phyloP scores from a whole-genome alignment of 2,797 vertebrate species.

The Ataeniobius toweri region DNA sequence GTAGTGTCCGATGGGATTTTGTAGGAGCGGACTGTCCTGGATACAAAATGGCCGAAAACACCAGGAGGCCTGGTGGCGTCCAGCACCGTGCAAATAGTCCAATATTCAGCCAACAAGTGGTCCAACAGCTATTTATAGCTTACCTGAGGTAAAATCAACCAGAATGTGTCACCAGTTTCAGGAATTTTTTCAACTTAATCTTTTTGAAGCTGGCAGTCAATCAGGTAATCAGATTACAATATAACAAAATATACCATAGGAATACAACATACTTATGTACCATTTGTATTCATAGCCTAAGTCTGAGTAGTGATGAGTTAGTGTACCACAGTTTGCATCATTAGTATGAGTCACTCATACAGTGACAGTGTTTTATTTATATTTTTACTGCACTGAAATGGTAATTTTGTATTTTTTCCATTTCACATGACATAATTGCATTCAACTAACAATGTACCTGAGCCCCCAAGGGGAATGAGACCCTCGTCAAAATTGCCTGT shows the following conservation, averaged over 20 bases:
- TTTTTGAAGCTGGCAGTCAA: neutral
- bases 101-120: too few species aligned
- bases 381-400: neutral
- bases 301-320: neutral
- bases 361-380: neutral
- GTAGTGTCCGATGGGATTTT: too few species aligned
- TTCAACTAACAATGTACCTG: neutral
- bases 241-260: neutral
- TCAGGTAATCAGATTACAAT: neutral
- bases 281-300: neutral
- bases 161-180: neutral
- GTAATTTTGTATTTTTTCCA: neutral
- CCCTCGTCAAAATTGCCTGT: neutral
- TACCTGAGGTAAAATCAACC: neutral
- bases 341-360: neutral
- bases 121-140: neutral
- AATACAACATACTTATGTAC: neutral
- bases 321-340: neutral
- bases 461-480: neutral
- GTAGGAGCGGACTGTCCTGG: too few species aligned
- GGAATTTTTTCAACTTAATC: neutral
- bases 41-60: too few species aligned
- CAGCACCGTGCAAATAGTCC: too few species aligned
- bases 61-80: too few species aligned
- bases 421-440: slow-evolving; percentile 3